Evolutionary conservation across 2,113 vertebrate species (phyloP).

Genomic region (Notiomystis cincta): DNA sequence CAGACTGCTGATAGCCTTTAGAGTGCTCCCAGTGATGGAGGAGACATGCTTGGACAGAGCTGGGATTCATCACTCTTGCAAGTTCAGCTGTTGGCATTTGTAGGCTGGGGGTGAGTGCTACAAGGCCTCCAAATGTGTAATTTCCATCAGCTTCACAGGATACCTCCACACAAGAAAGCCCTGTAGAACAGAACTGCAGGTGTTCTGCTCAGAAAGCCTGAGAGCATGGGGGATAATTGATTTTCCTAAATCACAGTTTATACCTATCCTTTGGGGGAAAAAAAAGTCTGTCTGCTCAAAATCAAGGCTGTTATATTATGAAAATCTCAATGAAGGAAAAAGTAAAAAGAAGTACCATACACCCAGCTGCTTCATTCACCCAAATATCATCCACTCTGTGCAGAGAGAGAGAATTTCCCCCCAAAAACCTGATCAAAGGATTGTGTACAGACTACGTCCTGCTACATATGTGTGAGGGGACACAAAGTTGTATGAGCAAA

Average conservation of each 20-base stretch:
- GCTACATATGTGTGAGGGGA: neutral
- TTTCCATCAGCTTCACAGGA: neutral
- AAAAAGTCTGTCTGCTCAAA: neutral
- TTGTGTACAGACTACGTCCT: neutral
- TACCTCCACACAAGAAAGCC: neutral
- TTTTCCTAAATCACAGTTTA: slow-evolving; percentile 15
- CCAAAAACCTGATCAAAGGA: neutral
- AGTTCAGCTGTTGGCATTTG: neutral
- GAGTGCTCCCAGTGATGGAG: neutral
- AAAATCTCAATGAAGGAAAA: neutral
- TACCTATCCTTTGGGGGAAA: neutral
- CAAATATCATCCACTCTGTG: neutral
- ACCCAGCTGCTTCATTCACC: neutral
- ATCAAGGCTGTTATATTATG: neutral
- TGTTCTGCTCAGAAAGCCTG: neutral
- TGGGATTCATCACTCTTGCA: neutral
- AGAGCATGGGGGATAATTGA: neutral
- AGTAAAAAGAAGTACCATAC: neutral
- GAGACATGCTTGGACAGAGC: neutral
- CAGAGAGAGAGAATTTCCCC: neutral
- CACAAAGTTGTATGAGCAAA: neutral
- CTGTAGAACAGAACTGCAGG: neutral
- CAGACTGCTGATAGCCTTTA: neutral
- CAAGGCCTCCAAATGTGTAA: neutral
- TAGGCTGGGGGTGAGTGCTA: neutral